phyloP scores from a whole-genome alignment of 2,113 vertebrate genomes.

The Prinia subflava region DNA sequence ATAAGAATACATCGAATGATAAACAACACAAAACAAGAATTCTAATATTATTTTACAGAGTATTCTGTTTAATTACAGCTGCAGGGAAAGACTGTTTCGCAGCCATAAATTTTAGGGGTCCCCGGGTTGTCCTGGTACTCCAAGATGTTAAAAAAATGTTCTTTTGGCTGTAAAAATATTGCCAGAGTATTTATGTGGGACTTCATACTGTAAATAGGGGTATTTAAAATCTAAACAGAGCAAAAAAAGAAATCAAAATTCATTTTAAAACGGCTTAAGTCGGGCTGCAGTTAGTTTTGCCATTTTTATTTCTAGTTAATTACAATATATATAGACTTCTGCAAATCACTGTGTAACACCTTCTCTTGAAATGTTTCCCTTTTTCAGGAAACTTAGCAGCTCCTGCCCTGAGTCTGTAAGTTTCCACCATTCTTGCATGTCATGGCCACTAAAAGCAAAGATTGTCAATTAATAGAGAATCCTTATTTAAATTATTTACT shows the following conservation, averaged over 20 bases:
- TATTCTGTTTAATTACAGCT: neutral
- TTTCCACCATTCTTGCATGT: neutral
- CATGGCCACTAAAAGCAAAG: neutral
- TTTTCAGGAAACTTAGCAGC: neutral
- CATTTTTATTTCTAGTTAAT: neutral
- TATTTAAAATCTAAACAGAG: neutral
- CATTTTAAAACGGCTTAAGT: neutral
- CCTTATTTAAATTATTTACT: neutral
- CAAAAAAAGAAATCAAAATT: neutral
- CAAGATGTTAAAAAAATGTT: neutral
- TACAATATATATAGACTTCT: neutral
- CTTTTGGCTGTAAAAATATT: neutral
- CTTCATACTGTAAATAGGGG: neutral
- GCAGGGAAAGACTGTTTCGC: neutral
- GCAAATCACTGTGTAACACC: neutral
- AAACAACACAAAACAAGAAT: neutral
- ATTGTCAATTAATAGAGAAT: neutral
- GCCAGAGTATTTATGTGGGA: neutral
- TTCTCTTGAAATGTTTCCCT: neutral
- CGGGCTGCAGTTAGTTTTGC: neutral
- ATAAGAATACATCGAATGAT: neutral
- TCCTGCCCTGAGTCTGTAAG: neutral
- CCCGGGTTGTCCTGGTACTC: neutral
- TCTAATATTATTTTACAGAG: neutral
- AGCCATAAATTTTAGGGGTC: neutral